phyloP scores from a whole-genome alignment of 2,888 invertebrate species.

The Trissonchulus latispiculum region DNA sequence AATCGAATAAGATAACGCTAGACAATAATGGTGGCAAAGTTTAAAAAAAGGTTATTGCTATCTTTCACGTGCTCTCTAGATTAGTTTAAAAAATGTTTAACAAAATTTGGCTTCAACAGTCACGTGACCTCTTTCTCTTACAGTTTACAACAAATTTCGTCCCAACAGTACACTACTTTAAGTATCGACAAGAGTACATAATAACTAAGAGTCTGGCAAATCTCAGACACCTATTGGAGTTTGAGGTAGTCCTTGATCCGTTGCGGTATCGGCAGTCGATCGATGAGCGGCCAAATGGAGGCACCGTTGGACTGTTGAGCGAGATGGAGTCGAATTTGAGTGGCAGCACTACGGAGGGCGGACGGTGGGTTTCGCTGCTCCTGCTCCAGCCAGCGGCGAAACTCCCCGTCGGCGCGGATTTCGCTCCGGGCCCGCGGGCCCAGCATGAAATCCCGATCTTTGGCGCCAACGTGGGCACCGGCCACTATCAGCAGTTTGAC shows the following conservation, averaged over 20 bases:
- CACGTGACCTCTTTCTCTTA: too few species aligned
- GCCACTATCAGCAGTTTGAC: constrained; percentile 33
- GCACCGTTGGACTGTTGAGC: not conserved
- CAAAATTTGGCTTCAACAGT: too few species aligned
- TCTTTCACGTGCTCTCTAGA: too few species aligned
- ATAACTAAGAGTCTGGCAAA: too few species aligned
- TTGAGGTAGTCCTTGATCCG: not conserved
- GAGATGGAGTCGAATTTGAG: not conserved
- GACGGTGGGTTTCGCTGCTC: constrained; percentile 19
- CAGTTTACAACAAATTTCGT: too few species aligned
- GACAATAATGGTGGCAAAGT: too few species aligned
- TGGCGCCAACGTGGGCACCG: constrained; percentile 34
- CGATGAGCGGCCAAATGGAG: not conserved
- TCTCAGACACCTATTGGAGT: not conserved
- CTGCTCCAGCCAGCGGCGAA: constrained; percentile 18
- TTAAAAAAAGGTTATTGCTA: too few species aligned
- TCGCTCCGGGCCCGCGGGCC: not conserved
- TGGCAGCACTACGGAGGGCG: not conserved
- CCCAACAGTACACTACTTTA: too few species aligned
- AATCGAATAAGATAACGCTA: too few species aligned
- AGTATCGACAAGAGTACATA: too few species aligned
- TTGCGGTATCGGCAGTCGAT: not conserved
- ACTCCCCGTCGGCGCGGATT: constrained; percentile 5
- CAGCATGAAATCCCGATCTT: constrained; percentile 7
- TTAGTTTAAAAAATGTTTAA: too few species aligned